Evolutionary conservation across 2,113 vertebrate species (phyloP), one percentile per base, ranked within the genome.

Genomic region (Brevimyrus niger): DNA sequence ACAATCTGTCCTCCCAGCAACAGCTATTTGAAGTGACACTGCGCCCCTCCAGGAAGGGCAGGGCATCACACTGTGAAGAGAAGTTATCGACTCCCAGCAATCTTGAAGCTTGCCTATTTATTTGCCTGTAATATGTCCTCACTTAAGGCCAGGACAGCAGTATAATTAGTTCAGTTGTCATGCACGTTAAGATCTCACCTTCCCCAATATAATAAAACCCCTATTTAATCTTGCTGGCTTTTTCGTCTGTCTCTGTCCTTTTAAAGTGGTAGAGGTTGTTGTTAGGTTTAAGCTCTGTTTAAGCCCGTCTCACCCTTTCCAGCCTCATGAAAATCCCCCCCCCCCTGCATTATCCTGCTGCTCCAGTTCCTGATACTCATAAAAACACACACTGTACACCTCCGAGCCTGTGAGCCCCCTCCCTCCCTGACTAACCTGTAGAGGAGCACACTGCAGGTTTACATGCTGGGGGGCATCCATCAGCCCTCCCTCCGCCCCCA

Each of bases 51-150:
- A 88, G 86, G 69, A 42, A 7, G 73, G 73, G 73, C 27, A 42
- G 90, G 84, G 58, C 58, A 17, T 69, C 27, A 46, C 73, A 11
- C 53, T 61, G 21, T 46, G 82, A 89, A 87, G 51, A 87, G 89
- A 44, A 86, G 69, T 58, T 85, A 91, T 92, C 87, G 87, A 50
- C 88, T 91, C 82, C 86, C 73, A 61, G 86, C 44, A 76, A 35
- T 89, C 73, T 38, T 38, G 83, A 90, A 91, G 89, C 80, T 23
- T 90, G 1, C 2, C 11, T 42, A 76, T 76, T 38, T 76, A 76
- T 76, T 91, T 86, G n/a, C 44, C 88, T 82, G 89, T 46, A 89
- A 91, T 91, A 91, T 89, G 87, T 69, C 58, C 65, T 80, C 80
- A n/a, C 84, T 73, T 15, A 42, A 73, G 61, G 55, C 38, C 82